A percentile compares a stretch with the other conserved stretches of the same genome.
These are phyloP conservation scores for Standfussiana lucernea DNA, from an alignment of 2,888 invertebrate species.

Conservation along the genomic window DNA sequence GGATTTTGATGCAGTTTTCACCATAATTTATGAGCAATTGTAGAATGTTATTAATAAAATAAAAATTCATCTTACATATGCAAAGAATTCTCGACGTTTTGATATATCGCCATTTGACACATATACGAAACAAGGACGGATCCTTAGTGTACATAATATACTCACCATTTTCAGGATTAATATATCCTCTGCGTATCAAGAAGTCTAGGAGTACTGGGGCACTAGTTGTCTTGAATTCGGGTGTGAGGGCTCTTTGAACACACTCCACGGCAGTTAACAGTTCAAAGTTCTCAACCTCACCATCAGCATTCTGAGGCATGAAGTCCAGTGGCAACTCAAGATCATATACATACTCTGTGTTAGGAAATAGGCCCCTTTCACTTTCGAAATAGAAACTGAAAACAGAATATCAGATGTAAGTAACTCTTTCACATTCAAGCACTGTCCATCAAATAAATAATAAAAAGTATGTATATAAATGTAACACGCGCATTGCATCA, in stretches of 20 bases:
- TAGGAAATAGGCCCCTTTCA: slow-evolving; percentile 97
- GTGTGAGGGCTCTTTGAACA: slow-evolving; percentile 94
- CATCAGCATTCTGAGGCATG: slow-evolving; percentile 97
- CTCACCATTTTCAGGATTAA: slow-evolving; percentile 96
- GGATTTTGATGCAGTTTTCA: not conserved
- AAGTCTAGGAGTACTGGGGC: slow-evolving; percentile 98
- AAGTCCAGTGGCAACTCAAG: slow-evolving; percentile 97
- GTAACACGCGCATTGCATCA: no score
- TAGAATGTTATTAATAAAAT: no score
- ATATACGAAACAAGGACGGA: not conserved
- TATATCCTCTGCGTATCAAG: slow-evolving; percentile 96
- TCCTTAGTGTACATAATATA: not conserved
- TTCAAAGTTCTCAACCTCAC: slow-evolving; percentile 98
- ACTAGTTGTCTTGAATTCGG: slow-evolving; percentile 98
- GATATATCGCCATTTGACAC: not conserved
- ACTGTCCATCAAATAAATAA: not conserved
- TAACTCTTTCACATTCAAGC: not conserved
- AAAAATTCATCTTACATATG: no score
- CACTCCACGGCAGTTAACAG: slow-evolving; percentile 95
- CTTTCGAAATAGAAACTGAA: slow-evolving; percentile 97
- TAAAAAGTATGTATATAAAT: no score
- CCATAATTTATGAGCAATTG: no score
- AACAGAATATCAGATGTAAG: slow-evolving; percentile 59
- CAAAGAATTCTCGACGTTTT: not conserved
- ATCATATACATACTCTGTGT: slow-evolving; percentile 98